Base-by-base conservation (phyloP, 1,140 invertebrate species). In the Leptinotarsa defecta region DNA sequence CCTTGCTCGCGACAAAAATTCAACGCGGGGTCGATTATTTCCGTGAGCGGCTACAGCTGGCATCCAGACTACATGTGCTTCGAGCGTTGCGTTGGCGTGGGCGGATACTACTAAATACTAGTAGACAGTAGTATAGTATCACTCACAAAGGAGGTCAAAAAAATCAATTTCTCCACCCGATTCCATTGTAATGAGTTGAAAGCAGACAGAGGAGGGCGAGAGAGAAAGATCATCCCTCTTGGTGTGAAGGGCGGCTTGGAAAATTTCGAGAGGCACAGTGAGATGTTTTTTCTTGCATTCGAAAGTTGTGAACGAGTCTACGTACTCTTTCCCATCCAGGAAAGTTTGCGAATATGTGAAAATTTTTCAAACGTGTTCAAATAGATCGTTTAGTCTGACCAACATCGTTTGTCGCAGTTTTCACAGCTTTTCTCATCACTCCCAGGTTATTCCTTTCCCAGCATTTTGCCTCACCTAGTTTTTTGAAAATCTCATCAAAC, bases 131-230 rank as follows among this genome's bases (percentile, higher is more conserved):
- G 52, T 57, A 57, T 57, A 57, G 15, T 57, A 57, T 57, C 52
- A 15, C 52, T 57, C 52, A 57, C 52, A n/a, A 57, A 57, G n/a
- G 52, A 57, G 52, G 52, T 57, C 52, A 57, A 57, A 11, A 57
- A 57, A 57, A 57, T 57, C 52, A 57, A 57, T 57, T 57, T 57
- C 52, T 15, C 15, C 13, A 34, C 15, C 13, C 52, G 15, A 57
- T 4, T n/a, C 52, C 15, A 57, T n/a, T 57, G 13, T 57, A 57
- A 57, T 57, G 52, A 57, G 52, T n/a, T 57, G 34, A 1, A 34
- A 34, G 34, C 52, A 13, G n/a, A 57, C 11, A 34, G 34, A 15
- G 52, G n/a, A 57, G 0, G 3, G 52, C 15, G 13, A 17, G 13
- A 57, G 15, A 17, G 52, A 57, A n/a, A 57, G n/a, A 13, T 52